These are phyloP conservation scores for Pseudopipra pipra DNA, from an alignment of 2,113 vertebrate genomes.

Conservation along the genomic window DNA sequence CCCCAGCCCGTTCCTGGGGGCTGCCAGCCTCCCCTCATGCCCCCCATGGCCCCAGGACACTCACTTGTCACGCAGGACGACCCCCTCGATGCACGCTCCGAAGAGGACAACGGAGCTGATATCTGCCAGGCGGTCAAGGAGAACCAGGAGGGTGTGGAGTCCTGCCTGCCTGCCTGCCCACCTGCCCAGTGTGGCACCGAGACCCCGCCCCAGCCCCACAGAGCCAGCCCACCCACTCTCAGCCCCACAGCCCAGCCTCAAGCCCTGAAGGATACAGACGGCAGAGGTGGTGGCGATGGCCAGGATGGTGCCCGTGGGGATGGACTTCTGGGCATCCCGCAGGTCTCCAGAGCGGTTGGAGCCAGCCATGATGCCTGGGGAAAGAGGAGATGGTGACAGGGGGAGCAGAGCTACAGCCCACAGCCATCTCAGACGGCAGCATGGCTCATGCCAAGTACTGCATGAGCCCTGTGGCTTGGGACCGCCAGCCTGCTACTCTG, in stretches of 20 bases:
- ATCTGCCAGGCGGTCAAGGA: slow-evolving; percentile 81
- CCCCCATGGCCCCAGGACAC: background rate
- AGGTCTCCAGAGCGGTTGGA: slow-evolving; percentile 97
- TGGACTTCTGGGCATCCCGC: slow-evolving; percentile 97
- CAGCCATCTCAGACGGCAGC: rapidly evolving
- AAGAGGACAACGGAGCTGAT: slow-evolving; percentile 92
- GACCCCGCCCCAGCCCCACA: background rate
- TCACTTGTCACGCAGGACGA: slow-evolving; percentile 95
- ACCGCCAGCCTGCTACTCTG: background rate
- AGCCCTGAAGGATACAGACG: slow-evolving; percentile 90
- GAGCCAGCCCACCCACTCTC: rapidly evolving
- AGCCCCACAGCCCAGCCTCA: background rate
- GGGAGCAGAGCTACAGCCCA: background rate
- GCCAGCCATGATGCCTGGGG: slow-evolving; percentile 95
- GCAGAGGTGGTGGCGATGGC: slow-evolving; percentile 95
- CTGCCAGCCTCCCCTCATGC: background rate
- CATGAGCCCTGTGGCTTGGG: rapidly evolving
- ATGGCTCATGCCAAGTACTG: rapidly evolving
- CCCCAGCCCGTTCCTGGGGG: background rate
- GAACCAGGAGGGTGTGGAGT: background rate
- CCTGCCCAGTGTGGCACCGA: rapidly evolving
- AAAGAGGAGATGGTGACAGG: background rate
- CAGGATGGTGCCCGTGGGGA: slow-evolving; percentile 94
- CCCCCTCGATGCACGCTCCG: slow-evolving; percentile 93
- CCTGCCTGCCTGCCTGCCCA: background rate